Conservation (phyloP, 2,888 invertebrate species). For the Andrena bicolor region DNA sequence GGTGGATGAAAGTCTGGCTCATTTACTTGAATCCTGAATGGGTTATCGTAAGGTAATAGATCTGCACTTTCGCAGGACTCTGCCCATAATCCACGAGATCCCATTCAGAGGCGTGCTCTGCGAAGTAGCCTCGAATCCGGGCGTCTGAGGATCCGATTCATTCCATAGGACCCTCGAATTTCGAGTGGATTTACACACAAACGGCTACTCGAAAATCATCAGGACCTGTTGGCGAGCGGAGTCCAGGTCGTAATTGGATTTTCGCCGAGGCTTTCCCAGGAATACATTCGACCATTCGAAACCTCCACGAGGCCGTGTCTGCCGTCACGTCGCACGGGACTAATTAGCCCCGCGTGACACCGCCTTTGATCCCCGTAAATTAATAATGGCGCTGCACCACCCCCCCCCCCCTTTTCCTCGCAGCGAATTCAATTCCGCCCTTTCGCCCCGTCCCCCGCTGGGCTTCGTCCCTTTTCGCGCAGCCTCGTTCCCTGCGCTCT, state of each 20-base stretch:
- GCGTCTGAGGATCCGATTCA: too few relatives aligned
- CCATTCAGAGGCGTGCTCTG: too few relatives aligned
- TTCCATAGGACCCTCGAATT: not conserved
- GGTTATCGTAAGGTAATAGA: too few relatives aligned
- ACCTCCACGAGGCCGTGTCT: slow-evolving; percentile 8
- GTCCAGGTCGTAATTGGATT: slow-evolving; percentile 57
- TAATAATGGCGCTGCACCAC: slow-evolving; percentile 66
- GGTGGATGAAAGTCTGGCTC: too few relatives aligned
- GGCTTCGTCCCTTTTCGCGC: slow-evolving; percentile 10
- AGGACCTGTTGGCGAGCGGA: slow-evolving; percentile 27
- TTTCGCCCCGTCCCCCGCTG: slow-evolving; percentile 3
- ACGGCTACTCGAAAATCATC: slow-evolving; percentile 33
- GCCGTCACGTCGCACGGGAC: slow-evolving; percentile 52
- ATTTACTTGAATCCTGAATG: too few relatives aligned
- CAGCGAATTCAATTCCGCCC: slow-evolving; percentile 60
- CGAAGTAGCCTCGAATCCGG: too few relatives aligned
- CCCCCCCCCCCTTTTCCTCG: slow-evolving; percentile 22
- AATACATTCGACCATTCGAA: slow-evolving; percentile 51
- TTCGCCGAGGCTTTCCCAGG: slow-evolving; percentile 39
- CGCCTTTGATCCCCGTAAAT: slow-evolving; percentile 73
- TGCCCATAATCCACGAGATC: too few relatives aligned
- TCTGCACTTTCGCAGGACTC: too few relatives aligned
- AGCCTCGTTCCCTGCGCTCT: slow-evolving; percentile 3
- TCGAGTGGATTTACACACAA: not conserved
- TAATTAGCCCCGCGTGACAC: slow-evolving; percentile 71